These are phyloP conservation scores for Parasteatoda lunata DNA, from an alignment of 2,888 invertebrate species.

Conservation along the genomic window DNA sequence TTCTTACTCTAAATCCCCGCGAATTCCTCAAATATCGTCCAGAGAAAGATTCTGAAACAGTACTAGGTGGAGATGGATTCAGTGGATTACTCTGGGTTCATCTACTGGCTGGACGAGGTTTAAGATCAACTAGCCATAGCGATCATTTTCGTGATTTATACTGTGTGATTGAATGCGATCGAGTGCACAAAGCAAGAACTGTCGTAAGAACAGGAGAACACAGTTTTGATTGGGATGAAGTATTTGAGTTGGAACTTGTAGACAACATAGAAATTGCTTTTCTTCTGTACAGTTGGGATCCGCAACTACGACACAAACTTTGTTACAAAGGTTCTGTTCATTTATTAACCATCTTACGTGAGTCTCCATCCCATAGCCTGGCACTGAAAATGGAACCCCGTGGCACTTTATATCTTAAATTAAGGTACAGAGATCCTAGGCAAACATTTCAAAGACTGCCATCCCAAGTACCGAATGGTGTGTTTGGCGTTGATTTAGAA, in stretches of 20 bases:
- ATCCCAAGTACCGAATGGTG: constrained; percentile 72
- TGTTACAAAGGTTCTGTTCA: constrained; percentile 90
- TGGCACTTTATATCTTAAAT: constrained; percentile 90
- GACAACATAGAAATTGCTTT: constrained; percentile 95
- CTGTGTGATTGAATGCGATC: constrained; percentile 97
- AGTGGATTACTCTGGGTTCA: constrained; percentile 94
- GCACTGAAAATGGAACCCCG: constrained; percentile 93
- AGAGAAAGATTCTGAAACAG: constrained; percentile 67
- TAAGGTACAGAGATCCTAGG: constrained; percentile 91
- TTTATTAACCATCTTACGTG: constrained; percentile 68
- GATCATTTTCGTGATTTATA: constrained; percentile 85
- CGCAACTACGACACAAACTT: constrained; percentile 95
- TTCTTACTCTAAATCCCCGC: constrained; percentile 72
- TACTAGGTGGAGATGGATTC: constrained; percentile 77
- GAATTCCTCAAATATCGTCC: constrained; percentile 87
- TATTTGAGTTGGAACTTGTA: constrained; percentile 96
- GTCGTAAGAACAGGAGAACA: constrained; percentile 94
- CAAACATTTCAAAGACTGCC: constrained; percentile 84
- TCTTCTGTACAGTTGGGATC: constrained; percentile 99
- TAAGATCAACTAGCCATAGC: constrained; percentile 74
- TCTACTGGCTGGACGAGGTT: constrained; percentile 88
- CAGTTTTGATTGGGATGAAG: constrained; percentile 99
- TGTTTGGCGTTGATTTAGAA: constrained; percentile 79
- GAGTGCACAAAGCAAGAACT: constrained; percentile 96
- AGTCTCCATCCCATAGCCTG: constrained; percentile 76